Conservation (phyloP, 2,888 invertebrate species). For the Caenorhabditis afra region DNA sequence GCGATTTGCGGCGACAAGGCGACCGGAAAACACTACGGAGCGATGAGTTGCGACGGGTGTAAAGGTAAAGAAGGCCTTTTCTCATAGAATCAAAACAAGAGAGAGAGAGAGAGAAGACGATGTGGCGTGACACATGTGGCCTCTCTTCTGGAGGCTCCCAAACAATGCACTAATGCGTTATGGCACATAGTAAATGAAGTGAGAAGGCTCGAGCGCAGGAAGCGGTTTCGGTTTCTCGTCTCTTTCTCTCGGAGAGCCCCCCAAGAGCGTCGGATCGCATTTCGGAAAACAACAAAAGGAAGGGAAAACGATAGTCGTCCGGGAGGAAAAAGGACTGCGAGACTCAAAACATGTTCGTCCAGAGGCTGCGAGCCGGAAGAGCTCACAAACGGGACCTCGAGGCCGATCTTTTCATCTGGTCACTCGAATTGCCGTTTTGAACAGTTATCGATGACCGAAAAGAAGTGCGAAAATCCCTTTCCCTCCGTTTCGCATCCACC, state of each 20-base stretch:
- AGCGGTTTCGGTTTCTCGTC: slow-evolving; percentile 31
- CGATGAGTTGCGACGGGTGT: slow-evolving; percentile 78
- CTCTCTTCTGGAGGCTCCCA: slow-evolving; percentile 7
- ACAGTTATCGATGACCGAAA: too few species aligned
- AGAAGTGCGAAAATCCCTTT: too few species aligned
- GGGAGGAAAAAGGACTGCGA: too few species aligned
- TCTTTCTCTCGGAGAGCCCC: not conserved
- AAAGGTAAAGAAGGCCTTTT: slow-evolving; percentile 64
- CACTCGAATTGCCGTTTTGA: too few species aligned
- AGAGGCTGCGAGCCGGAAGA: too few species aligned
- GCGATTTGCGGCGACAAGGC: slow-evolving; percentile 78
- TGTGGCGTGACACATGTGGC: slow-evolving; percentile 33
- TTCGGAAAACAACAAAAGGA: slow-evolving; percentile 39
- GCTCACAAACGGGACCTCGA: too few species aligned
- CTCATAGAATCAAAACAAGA: not conserved
- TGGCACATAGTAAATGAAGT: slow-evolving; percentile 53
- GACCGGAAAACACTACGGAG: slow-evolving; percentile 79
- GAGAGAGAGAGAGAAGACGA: not conserved
- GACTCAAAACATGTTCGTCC: too few species aligned
- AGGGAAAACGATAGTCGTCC: not conserved
- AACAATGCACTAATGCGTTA: slow-evolving; percentile 54
- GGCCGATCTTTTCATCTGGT: too few species aligned
- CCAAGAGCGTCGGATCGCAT: slow-evolving; percentile 27
- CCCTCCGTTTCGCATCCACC: too few species aligned
- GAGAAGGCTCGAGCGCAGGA: slow-evolving; percentile 14